Base-by-base conservation (phyloP, 2,888 invertebrate species). In the Adelphocoris suturalis region DNA sequence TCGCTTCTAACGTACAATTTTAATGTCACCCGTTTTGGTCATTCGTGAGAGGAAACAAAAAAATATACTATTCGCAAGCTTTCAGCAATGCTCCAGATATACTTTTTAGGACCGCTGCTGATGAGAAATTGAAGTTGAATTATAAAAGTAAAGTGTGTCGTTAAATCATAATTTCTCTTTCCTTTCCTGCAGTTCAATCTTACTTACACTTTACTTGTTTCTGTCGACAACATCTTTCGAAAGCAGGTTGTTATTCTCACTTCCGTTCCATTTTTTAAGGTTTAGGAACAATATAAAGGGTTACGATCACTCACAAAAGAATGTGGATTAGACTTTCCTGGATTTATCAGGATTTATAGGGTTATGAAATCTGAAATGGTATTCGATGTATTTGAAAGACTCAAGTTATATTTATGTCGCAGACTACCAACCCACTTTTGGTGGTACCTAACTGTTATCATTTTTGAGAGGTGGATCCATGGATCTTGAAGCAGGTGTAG, bases 11-110 rank as follows among this genome's bases (percentile, higher is more conserved):
- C 86, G 76, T 76, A 76, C 88, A 88, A 88, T 88, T 78, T 88
- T 78, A 88, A 88, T 78, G 88, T 68, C 88, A 19, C 46, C 82
- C 27, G 88, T 88, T 88, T 80, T 23, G 88, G 78, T 55, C 88
- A 88, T 88, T 88, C 88, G 37, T 27, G 28, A 68, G 68, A 68
- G 68, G n/a, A 68, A 23, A 23, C 9, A 68, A 19, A 27, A 85
- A 27, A 52, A 86, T 16, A 78, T 47, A 78, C 37, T 55, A 88
- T 88, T 52, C 87, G 76, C 80, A 52, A 27, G 16, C 46, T 47
- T 75, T 75, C 47, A 16, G 86, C 48, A 14, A 75, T 14, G 47
- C 75, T 47, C 46, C 68, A 75, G 68, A 48, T 12, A 23, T 28
- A 27, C 57, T 85, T 86, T 68, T 86, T 86, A 76, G 14, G 7